phyloP scores from a whole-genome alignment of 2,888 invertebrate species.

The Deilephila elpenor region DNA sequence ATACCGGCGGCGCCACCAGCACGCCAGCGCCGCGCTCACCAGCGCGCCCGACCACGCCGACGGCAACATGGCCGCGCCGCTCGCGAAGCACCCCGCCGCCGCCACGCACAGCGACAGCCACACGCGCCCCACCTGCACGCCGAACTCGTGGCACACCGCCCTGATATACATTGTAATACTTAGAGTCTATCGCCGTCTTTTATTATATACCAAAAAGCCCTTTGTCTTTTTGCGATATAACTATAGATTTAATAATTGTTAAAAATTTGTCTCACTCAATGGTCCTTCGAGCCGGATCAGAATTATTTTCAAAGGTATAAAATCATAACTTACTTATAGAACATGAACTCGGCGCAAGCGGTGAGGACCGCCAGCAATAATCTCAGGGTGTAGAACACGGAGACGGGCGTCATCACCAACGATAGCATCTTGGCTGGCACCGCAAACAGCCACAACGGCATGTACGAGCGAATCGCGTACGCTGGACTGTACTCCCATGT shows the following conservation, averaged over 20 bases:
- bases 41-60: constrained; percentile 98
- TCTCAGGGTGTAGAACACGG: constrained; percentile 95
- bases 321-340: constrained; percentile 92
- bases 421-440: constrained; percentile 94
- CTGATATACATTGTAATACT: constrained; percentile 70
- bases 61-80: constrained; percentile 94
- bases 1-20: constrained; percentile 94
- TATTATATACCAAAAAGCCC: no score
- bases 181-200: no score
- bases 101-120: constrained; percentile 92
- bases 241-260: no score
- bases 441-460: constrained; percentile 95
- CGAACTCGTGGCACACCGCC: constrained; percentile 95
- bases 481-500: constrained; percentile 99
- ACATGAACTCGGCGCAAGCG: constrained; percentile 94
- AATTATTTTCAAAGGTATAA: neutral
- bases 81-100: constrained; percentile 96
- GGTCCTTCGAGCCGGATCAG: neutral
- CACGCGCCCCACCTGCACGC: constrained; percentile 93
- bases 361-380: constrained; percentile 92
- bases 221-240: no score
- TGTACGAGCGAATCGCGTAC: constrained; percentile 97
- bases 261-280: no score
- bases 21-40: constrained; percentile 92
- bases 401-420: constrained; percentile 90